These are phyloP conservation scores for Podocnemis expansa DNA, from an alignment of 2,113 vertebrate genomes.

Conservation along the genomic window DNA sequence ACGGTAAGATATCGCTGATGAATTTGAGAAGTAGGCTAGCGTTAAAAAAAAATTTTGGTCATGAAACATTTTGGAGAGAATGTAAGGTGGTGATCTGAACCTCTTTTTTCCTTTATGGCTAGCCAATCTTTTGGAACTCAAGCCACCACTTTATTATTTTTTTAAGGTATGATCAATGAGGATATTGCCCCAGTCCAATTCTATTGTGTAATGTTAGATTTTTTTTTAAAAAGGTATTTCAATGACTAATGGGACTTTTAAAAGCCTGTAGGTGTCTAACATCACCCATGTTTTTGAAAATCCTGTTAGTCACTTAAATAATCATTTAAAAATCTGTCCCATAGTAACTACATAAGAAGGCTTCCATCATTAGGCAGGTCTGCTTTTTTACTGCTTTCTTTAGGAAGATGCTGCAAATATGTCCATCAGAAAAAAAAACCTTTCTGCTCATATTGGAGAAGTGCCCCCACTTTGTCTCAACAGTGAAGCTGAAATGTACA, in stretches of 20 bases:
- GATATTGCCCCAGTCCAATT: too few relatives aligned
- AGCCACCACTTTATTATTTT: too few relatives aligned
- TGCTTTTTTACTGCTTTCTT: neutral
- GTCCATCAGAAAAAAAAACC: neutral
- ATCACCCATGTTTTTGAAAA: too few relatives aligned
- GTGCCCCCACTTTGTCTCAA: neutral
- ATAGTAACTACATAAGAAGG: neutral
- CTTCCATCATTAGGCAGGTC: neutral
- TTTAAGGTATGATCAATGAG: too few relatives aligned
- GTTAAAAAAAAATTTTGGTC: neutral
- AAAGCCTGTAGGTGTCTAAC: too few relatives aligned
- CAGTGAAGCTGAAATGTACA: neutral
- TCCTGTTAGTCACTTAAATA: too few relatives aligned
- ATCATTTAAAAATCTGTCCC: too few relatives aligned
- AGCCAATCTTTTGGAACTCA: too few relatives aligned
- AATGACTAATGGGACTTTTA: too few relatives aligned
- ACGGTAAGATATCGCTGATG: neutral
- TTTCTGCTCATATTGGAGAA: neutral
- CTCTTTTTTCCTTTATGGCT: neutral
- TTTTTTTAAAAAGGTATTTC: too few relatives aligned
- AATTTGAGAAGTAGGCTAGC: neutral
- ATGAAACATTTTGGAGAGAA: neutral
- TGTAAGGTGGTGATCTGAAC: neutral
- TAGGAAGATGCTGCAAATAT: neutral
- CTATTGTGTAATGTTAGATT: too few relatives aligned